These are phyloP conservation scores for Bombus confusus DNA, from an alignment of 1,140 invertebrate genomes.

Conservation along the genomic window DNA sequence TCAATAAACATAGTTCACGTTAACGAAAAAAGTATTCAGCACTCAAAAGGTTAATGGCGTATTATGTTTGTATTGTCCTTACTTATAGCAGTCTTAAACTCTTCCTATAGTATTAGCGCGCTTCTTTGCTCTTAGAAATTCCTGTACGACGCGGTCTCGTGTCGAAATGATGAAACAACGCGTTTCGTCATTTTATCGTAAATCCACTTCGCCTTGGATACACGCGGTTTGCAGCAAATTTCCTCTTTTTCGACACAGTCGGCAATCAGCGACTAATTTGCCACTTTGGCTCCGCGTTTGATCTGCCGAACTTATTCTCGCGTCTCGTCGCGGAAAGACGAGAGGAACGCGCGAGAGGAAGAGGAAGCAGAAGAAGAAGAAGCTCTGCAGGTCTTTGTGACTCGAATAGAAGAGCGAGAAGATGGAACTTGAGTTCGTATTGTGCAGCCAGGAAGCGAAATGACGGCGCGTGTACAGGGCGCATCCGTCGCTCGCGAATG, in stretches of 20 bases:
- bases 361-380: not conserved
- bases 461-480: not conserved
- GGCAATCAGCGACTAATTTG: too few relatives aligned
- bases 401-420: not conserved
- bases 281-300: not conserved
- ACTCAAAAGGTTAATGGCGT: not conserved
- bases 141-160: too few relatives aligned
- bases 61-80: too few relatives aligned
- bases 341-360: not conserved
- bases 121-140: too few relatives aligned
- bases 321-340: not conserved
- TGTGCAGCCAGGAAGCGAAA: not conserved
- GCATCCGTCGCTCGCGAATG: not conserved
- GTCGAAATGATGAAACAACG: too few relatives aligned
- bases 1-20: too few relatives aligned
- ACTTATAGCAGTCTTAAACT: too few relatives aligned
- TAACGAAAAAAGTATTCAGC: not conserved
- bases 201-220: too few relatives aligned
- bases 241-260: too few relatives aligned
- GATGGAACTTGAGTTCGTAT: not conserved
- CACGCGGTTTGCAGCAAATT: too few relatives aligned
- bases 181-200: too few relatives aligned
- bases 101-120: too few relatives aligned
- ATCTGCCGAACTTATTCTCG: not conserved
- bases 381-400: not conserved